Percentiles rank a stretch among this genome's conserved stretches.
Evolutionary conservation across 2,113 vertebrate genomes (phyloP).

Genomic region (Pelecanus crispus): DNA sequence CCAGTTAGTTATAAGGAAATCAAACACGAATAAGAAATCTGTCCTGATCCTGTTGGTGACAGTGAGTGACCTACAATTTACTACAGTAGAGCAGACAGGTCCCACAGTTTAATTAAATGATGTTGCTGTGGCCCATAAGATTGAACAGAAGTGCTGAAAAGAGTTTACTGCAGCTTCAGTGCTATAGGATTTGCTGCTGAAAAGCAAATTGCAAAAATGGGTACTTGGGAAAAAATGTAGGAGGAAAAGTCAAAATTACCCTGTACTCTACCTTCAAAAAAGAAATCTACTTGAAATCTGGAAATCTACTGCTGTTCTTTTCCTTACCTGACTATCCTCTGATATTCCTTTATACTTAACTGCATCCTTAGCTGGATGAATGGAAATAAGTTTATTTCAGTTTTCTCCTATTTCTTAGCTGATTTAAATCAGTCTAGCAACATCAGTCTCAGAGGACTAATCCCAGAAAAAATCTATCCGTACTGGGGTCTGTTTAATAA

Average conservation of each 20-base stretch:
- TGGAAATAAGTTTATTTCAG: background rate
- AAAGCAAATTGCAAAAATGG: background rate
- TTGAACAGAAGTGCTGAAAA: background rate
- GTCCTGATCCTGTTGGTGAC: background rate
- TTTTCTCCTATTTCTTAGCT: background rate
- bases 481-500: background rate
- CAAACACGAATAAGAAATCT: background rate
- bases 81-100: background rate
- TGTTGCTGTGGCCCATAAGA: background rate
- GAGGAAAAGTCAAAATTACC: background rate
- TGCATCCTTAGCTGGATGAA: background rate
- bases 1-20: background rate
- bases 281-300: background rate
- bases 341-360: background rate
- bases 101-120: background rate
- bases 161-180: background rate
- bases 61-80: background rate
- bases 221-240: background rate
- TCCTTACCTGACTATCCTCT: background rate
- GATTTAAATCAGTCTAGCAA: background rate
- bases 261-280: background rate
- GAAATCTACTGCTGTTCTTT: background rate
- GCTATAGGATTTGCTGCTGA: background rate
- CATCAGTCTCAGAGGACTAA: background rate
- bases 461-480: background rate